Evolutionary conservation across 2,113 vertebrate species (phyloP), one percentile per base, ranked within the genome.

Genomic region (Dryoscopus gambensis): DNA sequence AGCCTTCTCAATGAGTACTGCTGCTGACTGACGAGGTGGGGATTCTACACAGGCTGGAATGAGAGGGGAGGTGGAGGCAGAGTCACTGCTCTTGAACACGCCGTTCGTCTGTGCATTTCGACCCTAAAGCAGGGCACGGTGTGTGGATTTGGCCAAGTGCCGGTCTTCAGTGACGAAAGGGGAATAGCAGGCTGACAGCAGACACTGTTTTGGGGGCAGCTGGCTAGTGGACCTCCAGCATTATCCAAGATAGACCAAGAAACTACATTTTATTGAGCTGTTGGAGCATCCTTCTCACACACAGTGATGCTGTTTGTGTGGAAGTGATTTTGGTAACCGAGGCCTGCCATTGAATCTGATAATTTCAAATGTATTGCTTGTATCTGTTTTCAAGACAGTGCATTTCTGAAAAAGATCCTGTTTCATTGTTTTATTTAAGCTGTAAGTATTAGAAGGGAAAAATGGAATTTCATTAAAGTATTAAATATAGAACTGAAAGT

Each of bases 21-120:
- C 64, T 84, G 69, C 74, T 0, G 0, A 0, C 33, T 55, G 74
- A 11, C 0, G 0, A 56, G n/a, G 4, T 73, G 55, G 30, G 47
- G 23, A 22, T 35, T 31, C 15, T 13, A 4, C 2, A 0, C 1
- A 0, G 44, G 75, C 35, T 50, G 35, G 27, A 18, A 10, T 13
- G 20, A 71, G 42, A 42, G 52, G 28, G 22, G 89, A 40, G 25
- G 28, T 50, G 35, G 11, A 47, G 25, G 65, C 74, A 67, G 47
- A 68, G 64, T 57, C 22, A 8, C 1, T 16, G 22, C 47, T 85
- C 46, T n/a, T 11, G 7, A 55, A 13, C 24, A 5, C 5, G 5
- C 31, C 18, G 8, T 23, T 69, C 14, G 6, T 39, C 33, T 28
- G 8, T 20, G n/a, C 24, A 22, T 17, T 49, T 69, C 0, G 0